Base-by-base conservation (phyloP, 2,113 vertebrate species). In the Tursiops truncatus region DNA sequence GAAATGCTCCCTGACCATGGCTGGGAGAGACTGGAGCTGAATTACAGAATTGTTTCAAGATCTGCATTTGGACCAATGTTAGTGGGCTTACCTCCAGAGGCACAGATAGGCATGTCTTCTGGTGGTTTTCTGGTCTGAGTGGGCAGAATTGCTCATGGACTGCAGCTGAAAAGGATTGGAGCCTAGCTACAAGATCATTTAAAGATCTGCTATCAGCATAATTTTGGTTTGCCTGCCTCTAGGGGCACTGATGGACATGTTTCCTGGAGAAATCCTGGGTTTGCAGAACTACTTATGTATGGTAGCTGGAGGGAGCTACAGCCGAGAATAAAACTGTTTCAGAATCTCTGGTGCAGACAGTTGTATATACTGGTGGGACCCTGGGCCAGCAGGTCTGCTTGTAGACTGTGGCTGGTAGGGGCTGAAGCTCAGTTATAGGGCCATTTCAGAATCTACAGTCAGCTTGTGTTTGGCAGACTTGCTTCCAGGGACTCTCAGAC, bases 51-150 rank as follows among this genome's bases (percentile, higher is more conserved):
- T 44, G 53, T 62, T 88, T 88, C 85, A 33, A 36, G 8, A 73
- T 60, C 20, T 60, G 18, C 85, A 33, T 2, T 41, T 50, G 20
- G 67, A 10, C 2, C 26, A 21, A 0, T 23, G 38, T 73, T 71
- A 36, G 67, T 88, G 50, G 25, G 18, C 50, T 60, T 73, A 73
- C 85, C 4, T 60, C 14, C 36, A 73, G 38, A 44, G 38, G 12
- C 56, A 44, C 5, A 56, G 68, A n/a, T 25, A 15, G 21, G 38
- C 23, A 6, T 89, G 38, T 47, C 13, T 76, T 74, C 70, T 47
- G 38, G 31, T n/a, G 13, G 38, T 10, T 44, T 28, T 17, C 53
- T 26, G 4, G 10, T 60, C 18, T 0, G 0, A 12, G 1, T 60
- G 53, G 8, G 12, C 26, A 44, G 53, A 60, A 91, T 14, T 68